phyloP scores from a whole-genome alignment of 2,113 vertebrate species.

The Tympanuchus pallidicinctus region DNA sequence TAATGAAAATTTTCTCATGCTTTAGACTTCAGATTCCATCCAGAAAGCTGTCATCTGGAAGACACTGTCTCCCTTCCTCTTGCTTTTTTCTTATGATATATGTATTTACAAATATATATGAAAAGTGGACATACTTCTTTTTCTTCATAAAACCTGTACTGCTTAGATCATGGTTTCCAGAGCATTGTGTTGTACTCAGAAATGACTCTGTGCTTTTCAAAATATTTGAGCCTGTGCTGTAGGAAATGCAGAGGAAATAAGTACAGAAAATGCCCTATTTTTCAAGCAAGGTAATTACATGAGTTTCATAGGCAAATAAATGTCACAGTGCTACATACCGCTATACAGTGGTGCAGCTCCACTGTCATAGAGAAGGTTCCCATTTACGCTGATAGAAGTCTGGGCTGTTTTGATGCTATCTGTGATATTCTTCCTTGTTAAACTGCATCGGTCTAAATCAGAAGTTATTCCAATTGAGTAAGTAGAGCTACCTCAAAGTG shows the following conservation, averaged over 20 bases:
- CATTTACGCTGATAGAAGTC: not conserved
- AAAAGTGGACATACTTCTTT: not conserved
- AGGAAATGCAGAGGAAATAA: not conserved
- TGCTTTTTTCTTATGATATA: not conserved
- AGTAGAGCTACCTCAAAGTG: not conserved
- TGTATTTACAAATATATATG: slow-evolving; percentile 38
- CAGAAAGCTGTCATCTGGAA: slow-evolving; percentile 79
- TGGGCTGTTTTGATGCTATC: not conserved
- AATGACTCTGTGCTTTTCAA: not conserved
- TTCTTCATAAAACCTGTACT: not conserved
- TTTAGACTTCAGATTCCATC: slow-evolving; percentile 64
- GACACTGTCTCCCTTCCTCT: slow-evolving; percentile 27
- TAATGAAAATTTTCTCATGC: slow-evolving; percentile 78
- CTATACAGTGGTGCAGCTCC: not conserved
- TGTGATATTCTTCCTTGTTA: not conserved
- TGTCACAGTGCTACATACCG: not conserved
- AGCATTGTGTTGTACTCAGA: not conserved
- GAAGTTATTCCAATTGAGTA: not conserved
- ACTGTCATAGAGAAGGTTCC: not conserved
- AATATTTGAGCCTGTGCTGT: not conserved
- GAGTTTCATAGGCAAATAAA: not conserved
- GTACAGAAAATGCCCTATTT: not conserved
- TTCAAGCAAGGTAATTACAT: not conserved
- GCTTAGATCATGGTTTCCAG: not conserved
- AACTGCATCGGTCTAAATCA: not conserved